Evolutionary conservation across 2,888 invertebrate genomes (phyloP).

Genomic region (Parascotia fuliginaria): DNA sequence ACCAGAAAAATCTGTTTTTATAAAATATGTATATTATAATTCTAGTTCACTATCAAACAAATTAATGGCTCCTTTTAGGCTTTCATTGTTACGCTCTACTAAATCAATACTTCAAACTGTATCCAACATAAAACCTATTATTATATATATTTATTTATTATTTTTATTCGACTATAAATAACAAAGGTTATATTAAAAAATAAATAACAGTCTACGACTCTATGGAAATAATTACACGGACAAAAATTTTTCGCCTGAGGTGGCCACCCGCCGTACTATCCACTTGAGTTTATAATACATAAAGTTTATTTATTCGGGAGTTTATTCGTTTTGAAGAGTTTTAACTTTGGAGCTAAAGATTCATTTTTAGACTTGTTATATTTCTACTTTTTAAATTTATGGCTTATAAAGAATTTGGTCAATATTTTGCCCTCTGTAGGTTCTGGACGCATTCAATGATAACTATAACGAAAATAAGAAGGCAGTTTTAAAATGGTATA

Average conservation of each 20-base stretch:
- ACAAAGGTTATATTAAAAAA: neutral
- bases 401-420: neutral
- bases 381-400: neutral
- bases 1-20: neutral
- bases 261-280: conserved; percentile 52
- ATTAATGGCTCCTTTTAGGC: conserved; percentile 35
- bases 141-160: conserved; percentile 70
- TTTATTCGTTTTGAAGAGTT: conserved; percentile 14
- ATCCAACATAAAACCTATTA: conserved; percentile 42
- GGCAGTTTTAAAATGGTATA: too few species aligned
- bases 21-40: neutral
- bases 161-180: conserved; percentile 16
- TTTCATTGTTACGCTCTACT: conserved; percentile 31
- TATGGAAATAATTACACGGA: conserved; percentile 56
- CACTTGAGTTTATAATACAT: conserved; percentile 27
- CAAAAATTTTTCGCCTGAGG: conserved; percentile 49
- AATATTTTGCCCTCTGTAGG: too few species aligned
- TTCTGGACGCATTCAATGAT: too few species aligned
- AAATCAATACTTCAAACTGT: conserved; percentile 25
- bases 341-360: neutral
- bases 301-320: conserved; percentile 27
- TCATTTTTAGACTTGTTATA: neutral
- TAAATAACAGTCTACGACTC: conserved; percentile 18
- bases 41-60: conserved; percentile 21
- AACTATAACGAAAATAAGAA: too few species aligned